These are phyloP conservation scores for Plodia interpunctella DNA, from an alignment of 1,140 invertebrate genomes.

Conservation along the genomic window DNA sequence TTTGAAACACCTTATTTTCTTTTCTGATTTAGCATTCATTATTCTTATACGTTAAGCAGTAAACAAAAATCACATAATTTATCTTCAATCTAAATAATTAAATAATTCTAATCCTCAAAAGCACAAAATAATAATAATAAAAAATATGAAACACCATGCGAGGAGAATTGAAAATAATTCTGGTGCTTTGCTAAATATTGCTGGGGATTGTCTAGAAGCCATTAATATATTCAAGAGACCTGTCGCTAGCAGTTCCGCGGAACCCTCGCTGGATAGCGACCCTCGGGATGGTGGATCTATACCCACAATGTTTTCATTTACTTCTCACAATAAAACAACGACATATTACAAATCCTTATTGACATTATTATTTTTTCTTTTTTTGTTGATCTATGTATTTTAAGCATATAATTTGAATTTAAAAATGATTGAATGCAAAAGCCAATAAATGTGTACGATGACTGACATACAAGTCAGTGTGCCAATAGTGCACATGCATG, in stretches of 20 bases:
- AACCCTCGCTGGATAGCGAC: slow-evolving; percentile 71
- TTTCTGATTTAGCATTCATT: no score
- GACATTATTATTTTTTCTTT: no score
- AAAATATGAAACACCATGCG: slow-evolving; percentile 26
- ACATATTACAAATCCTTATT: not conserved
- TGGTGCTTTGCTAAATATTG: slow-evolving; percentile 17
- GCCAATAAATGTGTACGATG: no score
- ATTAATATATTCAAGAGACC: slow-evolving; percentile 46
- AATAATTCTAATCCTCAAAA: not conserved
- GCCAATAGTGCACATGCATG: no score
- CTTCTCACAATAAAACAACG: not conserved
- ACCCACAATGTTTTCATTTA: slow-evolving; percentile 37
- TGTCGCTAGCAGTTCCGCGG: slow-evolving; percentile 63
- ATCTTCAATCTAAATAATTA: not conserved
- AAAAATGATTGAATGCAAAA: no score
- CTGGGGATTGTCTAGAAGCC: slow-evolving; percentile 38
- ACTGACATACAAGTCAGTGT: no score
- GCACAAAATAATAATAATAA: slow-evolving; percentile 16
- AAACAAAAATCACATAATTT: not conserved
- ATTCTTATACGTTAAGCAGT: no score
- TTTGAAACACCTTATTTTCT: not conserved
- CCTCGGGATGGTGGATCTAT: slow-evolving; percentile 73
- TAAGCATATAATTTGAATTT: no score
- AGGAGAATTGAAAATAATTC: slow-evolving; percentile 22
- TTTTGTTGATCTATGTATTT: no score